Evolutionary conservation across 2,888 invertebrate genomes (phyloP), one percentile per base, ranked within the genome.

Genomic region (Parnassius apollo): DNA sequence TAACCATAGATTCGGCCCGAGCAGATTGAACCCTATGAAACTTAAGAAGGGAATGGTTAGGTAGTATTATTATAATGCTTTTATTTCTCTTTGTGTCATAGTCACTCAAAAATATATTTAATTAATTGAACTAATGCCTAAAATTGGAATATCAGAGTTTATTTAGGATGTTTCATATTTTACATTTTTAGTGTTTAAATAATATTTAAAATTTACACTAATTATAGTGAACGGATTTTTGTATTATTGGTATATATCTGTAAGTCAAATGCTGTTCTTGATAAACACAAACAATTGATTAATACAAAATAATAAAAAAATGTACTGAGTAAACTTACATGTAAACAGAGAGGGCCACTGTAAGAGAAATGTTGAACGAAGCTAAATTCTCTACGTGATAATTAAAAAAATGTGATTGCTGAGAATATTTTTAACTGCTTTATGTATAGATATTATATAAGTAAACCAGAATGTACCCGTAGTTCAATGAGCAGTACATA

Each of bases 131-230:
- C 90, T 90, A 90, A 91, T 84, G 91, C 90, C 91, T 91, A 91
- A 88, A 89, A 88, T 90, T 91, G 90, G 90, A 88, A 91, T 91
- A 91, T 91, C 91, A 91, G 91, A 91, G 90, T 91, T 91, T 91
- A 91, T 91, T 91, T 91, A 91, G 90, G 90, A 91, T 84, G 90
- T 90, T 86, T 91, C 87, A 90, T 91, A 91, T 90, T 91, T 90
- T 91, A 91, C 91, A 91, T 91, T 90, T 18, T 89, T 91, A 91
- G 91, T 87, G 86, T 87, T 90, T 90, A 91, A 91, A 89, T 90
- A 91, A 88, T 90, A 90, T 89, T 89, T 90, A 91, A 91, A 91
- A 91, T 91, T 91, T 91, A 91, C 90, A 90, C 89, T 91, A 90
- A 91, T 89, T 91, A 89, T 91, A 91, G 89, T 88, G 77, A 88